Percentiles rank a stretch among this genome's conserved stretches.
These are phyloP conservation scores for Mus minutoides DNA, from an alignment of 2,797 vertebrate species.

Conservation along the genomic window DNA sequence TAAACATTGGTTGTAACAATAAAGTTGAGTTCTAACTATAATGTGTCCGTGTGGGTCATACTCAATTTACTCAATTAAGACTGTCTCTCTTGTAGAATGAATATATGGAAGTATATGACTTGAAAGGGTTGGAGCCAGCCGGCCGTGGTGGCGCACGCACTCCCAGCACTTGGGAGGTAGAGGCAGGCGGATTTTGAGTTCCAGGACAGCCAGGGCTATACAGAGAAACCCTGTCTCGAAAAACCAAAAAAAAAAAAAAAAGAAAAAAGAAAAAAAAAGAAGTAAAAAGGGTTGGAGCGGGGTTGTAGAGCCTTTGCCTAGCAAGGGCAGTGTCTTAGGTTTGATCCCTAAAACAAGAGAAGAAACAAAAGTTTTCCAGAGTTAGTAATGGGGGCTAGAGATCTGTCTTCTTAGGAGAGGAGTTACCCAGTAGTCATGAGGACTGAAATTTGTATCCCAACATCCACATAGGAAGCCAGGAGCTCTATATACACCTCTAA, in stretches of 20 bases:
- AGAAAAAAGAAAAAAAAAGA: too few species aligned
- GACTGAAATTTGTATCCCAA: background rate
- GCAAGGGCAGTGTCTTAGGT: background rate
- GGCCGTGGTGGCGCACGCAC: too few species aligned
- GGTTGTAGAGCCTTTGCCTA: background rate
- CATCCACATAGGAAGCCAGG: background rate
- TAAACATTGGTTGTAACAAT: slow-evolving; percentile 89
- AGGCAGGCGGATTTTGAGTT: too few species aligned
- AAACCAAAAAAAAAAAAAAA: too few species aligned
- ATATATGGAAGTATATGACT: background rate
- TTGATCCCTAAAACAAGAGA: background rate
- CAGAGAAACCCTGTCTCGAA: too few species aligned
- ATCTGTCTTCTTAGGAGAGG: background rate
- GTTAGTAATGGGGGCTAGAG: background rate
- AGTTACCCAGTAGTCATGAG: background rate
- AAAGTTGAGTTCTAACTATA: slow-evolving; percentile 87
- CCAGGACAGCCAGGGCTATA: too few species aligned
- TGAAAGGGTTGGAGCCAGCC: background rate
- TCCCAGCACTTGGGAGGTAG: too few species aligned
- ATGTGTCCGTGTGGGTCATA: slow-evolving; percentile 48
- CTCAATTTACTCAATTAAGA: background rate
- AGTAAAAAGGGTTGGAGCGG: background rate
- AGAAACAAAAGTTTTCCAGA: background rate
- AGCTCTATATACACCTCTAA: background rate
- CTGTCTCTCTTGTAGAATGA: slow-evolving; percentile 25